A percentile compares a stretch with the other conserved stretches of the same genome.
Evolutionary conservation across 1,140 invertebrate genomes (phyloP).

Genomic region (Neodiprion fabricii): DNA sequence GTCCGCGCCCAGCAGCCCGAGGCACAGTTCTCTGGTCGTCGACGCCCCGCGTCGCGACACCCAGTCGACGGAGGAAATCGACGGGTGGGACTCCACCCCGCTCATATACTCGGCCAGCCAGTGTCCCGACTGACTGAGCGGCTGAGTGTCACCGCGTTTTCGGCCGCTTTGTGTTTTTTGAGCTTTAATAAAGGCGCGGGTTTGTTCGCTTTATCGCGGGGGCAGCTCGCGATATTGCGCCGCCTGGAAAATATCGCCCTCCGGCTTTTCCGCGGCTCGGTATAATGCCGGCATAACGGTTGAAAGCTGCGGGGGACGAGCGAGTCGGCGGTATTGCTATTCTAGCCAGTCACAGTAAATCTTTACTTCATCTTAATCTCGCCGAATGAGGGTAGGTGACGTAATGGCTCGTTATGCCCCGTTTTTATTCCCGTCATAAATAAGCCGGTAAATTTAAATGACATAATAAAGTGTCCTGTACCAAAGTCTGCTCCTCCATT

Average conservation of each 20-base stretch:
- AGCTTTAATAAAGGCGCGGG: too few relatives aligned
- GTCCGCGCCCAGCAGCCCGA: constrained; percentile 62
- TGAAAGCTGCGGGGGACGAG: too few relatives aligned
- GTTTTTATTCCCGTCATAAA: neutral
- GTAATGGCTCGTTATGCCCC: neutral
- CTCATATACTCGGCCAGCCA: constrained; percentile 48
- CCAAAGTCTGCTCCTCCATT: too few relatives aligned
- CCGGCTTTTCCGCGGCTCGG: too few relatives aligned
- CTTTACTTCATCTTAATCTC: constrained; percentile 2
- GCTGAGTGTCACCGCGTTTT: too few relatives aligned
- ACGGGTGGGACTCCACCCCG: constrained; percentile 54
- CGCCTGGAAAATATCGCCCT: neutral
- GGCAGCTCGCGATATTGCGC: neutral
- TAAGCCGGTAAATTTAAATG: constrained; percentile 5
- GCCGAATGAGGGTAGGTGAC: neutral
- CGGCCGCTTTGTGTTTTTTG: too few relatives aligned
- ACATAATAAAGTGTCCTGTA: neutral
- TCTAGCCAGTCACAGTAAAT: neutral
- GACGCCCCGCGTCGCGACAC: constrained; percentile 42
- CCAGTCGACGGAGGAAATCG: constrained; percentile 54
- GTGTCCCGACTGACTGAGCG: neutral
- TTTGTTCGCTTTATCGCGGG: neutral
- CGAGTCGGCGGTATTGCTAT: neutral
- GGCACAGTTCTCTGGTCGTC: constrained; percentile 38
- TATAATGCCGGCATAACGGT: too few relatives aligned